These are phyloP conservation scores for Tichodroma muraria DNA, from an alignment of 2,113 vertebrate species.

Conservation along the genomic window DNA sequence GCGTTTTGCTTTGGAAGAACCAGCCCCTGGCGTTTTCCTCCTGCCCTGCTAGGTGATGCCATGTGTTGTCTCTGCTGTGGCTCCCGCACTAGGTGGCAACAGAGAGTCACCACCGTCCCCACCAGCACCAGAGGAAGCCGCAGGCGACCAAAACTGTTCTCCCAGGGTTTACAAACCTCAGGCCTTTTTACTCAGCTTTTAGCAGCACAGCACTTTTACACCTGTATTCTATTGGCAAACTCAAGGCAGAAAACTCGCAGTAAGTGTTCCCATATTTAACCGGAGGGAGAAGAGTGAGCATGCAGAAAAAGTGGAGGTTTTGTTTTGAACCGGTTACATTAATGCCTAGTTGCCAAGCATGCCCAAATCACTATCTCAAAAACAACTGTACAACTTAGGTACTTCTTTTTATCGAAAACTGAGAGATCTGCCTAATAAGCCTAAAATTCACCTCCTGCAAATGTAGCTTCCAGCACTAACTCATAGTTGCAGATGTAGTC, in stretches of 20 bases:
- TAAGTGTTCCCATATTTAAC: not conserved
- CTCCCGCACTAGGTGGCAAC: slow-evolving; percentile 31
- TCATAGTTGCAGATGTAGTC: not conserved
- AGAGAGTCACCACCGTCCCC: not conserved
- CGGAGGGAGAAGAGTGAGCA: not conserved
- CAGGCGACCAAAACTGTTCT: fast-evolving
- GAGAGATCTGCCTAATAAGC: not conserved
- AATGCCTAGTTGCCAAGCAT: not conserved
- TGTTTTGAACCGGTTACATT: not conserved
- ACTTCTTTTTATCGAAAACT: not conserved
- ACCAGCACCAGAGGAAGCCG: not conserved
- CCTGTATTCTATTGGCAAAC: not conserved
- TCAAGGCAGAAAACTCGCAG: not conserved
- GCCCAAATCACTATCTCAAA: not conserved
- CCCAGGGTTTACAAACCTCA: not conserved
- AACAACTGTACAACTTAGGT: not conserved
- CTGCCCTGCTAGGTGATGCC: fast-evolving
- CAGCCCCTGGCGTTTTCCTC: not conserved
- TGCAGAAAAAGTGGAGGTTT: fast-evolving
- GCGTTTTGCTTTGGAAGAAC: not conserved
- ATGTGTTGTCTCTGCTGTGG: not conserved
- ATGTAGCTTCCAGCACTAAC: not conserved
- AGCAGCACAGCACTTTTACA: not conserved
- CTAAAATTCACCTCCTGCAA: not conserved
- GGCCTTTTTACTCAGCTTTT: not conserved